Base-by-base conservation (phyloP, 2,797 vertebrate genomes). In the Pogonophryne albipinna region DNA sequence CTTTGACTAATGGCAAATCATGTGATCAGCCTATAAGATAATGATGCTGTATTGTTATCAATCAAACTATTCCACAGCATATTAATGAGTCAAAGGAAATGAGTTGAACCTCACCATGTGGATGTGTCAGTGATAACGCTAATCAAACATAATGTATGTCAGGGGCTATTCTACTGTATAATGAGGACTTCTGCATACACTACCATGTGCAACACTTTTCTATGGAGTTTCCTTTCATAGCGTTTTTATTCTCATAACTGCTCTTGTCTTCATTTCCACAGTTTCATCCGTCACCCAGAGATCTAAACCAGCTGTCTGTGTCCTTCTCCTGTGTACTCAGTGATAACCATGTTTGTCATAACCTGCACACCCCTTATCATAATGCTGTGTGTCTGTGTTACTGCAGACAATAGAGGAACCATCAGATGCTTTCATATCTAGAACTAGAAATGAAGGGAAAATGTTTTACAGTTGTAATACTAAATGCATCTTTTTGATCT, bases 331-430 rank as follows among this genome's bases (percentile, higher is more conserved):
- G 83, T 89, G 89, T 78, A 71, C 85, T 86, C 41, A 82, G 23
- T 77, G 87, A 90, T 91, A 91, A 89, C 76, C 63, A 10, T 89
- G 83, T 88, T 90, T 87, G 82, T 62, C 77, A 73, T 47, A 72
- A 82, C 67, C 68, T 7, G 42, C 16, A 16, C 52, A 6, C 20
- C 55, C 19, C 41, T 66, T 59, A 20, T 82, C 38, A 78, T 70
- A 42, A 80, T 0, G 3, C 44, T 38, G 45, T 63, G 17, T 65
- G 19, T 66, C 19, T 68, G 19, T 66, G 31, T 52, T 3, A n/a
- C 23, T 19, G 38, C 17, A 50, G 42, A 73, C 31, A 47, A n/a
- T 14, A 27, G 15, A 66, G 47, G 65, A 23, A 55, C 10, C 17
- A 20, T 38, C 7, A 5, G 2, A 61, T 17, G 5, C 0, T 44